A percentile compares a stretch with the other conserved stretches of the same genome.
phyloP scores from a whole-genome alignment of 2,797 vertebrate species.

The Tauraco hartlaubi region DNA sequence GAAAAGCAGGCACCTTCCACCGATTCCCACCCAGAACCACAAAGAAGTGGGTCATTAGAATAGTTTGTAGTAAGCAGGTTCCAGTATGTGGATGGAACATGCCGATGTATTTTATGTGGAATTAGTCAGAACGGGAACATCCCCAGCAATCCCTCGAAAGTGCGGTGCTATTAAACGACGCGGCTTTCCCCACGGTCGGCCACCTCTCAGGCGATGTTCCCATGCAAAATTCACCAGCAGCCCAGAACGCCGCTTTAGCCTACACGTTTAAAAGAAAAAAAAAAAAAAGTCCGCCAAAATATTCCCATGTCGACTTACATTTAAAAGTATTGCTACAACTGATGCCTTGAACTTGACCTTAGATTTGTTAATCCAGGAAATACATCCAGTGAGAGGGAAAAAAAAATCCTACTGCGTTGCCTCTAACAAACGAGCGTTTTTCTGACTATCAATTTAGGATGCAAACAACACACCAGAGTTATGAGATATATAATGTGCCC shows the following conservation, averaged over 20 bases:
- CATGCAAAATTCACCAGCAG: not conserved
- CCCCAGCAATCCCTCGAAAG: not conserved
- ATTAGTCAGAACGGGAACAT: not conserved
- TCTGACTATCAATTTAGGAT: not conserved
- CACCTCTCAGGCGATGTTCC: not conserved
- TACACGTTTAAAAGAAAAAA: not conserved
- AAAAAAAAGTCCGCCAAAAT: not conserved
- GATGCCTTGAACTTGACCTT: slow-evolving; percentile 81
- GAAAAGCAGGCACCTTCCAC: not conserved
- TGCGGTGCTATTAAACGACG: not conserved
- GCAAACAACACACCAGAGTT: not conserved
- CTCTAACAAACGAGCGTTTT: not conserved
- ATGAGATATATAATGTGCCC: not conserved
- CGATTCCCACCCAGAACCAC: not conserved
- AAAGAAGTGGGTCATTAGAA: not conserved
- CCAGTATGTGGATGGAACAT: no score
- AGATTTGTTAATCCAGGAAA: slow-evolving; percentile 69
- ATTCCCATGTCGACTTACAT: slow-evolving; percentile 25
- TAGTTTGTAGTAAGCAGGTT: not conserved
- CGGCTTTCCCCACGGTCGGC: not conserved
- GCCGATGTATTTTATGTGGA: not conserved
- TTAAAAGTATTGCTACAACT: slow-evolving; percentile 56
- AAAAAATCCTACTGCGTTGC: not conserved
- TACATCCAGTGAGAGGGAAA: not conserved
- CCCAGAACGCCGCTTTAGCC: not conserved